A percentile compares a stretch with the other conserved stretches of the same genome.
Conservation (phyloP, 2,113 vertebrate genomes). For the Pomatostomus ruficeps region DNA sequence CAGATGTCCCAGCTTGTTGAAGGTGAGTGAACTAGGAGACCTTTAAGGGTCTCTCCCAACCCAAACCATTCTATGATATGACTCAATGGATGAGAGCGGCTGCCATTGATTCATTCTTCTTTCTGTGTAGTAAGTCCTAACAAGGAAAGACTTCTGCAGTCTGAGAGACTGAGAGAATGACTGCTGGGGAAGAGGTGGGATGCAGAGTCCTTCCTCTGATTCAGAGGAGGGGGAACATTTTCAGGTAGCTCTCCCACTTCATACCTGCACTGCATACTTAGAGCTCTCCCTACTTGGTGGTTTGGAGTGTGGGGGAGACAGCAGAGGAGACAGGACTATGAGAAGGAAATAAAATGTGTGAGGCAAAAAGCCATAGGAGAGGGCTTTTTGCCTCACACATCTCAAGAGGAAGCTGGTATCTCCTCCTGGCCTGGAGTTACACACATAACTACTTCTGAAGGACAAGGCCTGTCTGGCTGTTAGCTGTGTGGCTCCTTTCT, state of each 20-base stretch:
- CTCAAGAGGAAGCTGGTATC: neutral
- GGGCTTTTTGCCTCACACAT: too few relatives aligned
- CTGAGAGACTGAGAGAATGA: neutral
- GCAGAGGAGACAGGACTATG: neutral
- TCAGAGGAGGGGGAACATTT: rapidly evolving
- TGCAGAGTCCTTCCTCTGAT: neutral
- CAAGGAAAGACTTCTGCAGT: neutral
- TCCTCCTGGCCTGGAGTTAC: neutral
- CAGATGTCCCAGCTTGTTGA: neutral
- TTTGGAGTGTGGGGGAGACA: neutral
- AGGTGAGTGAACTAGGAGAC: neutral
- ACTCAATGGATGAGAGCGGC: neutral
- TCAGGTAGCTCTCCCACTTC: neutral
- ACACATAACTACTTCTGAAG: rapidly evolving
- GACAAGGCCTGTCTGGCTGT: neutral
- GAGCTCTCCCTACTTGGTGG: neutral
- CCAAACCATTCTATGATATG: neutral
- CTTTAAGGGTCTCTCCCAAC: neutral
- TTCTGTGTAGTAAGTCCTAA: neutral
- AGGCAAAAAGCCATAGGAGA: neutral
- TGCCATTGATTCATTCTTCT: neutral
- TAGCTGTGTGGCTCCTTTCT: neutral
- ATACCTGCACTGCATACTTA: neutral
- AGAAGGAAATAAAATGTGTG: neutral
- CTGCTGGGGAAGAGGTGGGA: neutral